Conservation (phyloP, 2,888 invertebrate genomes). For the Hylaea fasciaria region DNA sequence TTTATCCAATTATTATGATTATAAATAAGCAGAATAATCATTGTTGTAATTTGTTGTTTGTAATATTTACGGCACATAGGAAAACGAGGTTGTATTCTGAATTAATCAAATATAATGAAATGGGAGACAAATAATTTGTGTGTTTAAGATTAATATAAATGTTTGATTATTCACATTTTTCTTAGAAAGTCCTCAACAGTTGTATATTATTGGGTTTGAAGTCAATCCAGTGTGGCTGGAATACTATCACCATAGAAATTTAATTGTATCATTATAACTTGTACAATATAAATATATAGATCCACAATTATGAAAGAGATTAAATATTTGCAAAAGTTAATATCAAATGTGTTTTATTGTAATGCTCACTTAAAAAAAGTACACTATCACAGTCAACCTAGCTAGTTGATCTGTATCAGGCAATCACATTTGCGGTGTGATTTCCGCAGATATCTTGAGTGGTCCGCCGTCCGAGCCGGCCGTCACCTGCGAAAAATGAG, state of each 20-base stretch:
- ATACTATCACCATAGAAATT: slow-evolving; percentile 72
- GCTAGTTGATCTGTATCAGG: no score
- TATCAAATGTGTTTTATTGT: slow-evolving; percentile 63
- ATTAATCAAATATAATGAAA: slow-evolving; percentile 69
- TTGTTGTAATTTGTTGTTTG: slow-evolving; percentile 68
- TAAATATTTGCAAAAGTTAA: slow-evolving; percentile 86
- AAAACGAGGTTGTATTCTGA: slow-evolving; percentile 82
- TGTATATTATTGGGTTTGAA: slow-evolving; percentile 67
- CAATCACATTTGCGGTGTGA: no score
- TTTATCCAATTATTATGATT: slow-evolving; percentile 66
- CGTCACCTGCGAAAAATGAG: no score
- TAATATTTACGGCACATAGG: slow-evolving; percentile 79
- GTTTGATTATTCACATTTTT: slow-evolving; percentile 69
- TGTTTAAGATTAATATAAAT: slow-evolving; percentile 69
- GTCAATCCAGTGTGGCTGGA: slow-evolving; percentile 64
- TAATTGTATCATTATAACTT: slow-evolving; percentile 82
- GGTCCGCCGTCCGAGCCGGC: no score
- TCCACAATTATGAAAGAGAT: slow-evolving; percentile 86
- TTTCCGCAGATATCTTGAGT: no score
- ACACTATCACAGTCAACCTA: no score
- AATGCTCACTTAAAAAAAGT: slow-evolving; percentile 6
- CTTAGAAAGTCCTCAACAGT: slow-evolving; percentile 65
- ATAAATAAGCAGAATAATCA: slow-evolving; percentile 56
- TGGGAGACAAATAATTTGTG: slow-evolving; percentile 82
- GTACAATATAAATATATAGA: slow-evolving; percentile 86